Base-by-base conservation (phyloP, 2,888 invertebrate genomes). In the Crossocerus cetratus region DNA sequence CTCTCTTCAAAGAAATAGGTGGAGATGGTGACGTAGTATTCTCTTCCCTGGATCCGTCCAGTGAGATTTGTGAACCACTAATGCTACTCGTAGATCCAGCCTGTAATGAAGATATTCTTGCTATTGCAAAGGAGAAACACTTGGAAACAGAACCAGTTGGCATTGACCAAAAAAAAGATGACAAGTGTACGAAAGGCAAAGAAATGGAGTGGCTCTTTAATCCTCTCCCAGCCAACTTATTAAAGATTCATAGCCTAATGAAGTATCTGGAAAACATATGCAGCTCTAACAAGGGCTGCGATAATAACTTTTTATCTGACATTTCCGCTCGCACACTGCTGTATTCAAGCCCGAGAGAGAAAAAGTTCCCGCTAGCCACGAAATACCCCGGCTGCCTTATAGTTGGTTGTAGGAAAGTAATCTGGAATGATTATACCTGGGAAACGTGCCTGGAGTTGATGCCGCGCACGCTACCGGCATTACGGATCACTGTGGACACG, bases 401-500 rank as follows among this genome's bases (percentile, higher is more conserved):
- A n/a, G 32, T 32, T 32, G 11, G 32, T 2, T 32, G 32, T 32
- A 11, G 32, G 32, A 32, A 32, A 32, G 32, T 8, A 32, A 2
- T 22, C 3, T 59, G n/a, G 55, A 44, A 56, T 32, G 1, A 54
- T 32, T 74, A 83, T 83, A 90, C 90, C 88, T 89, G 87, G 16
- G 89, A 89, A 60, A 87, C 78, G 78, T 89, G 89, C 75, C 81
- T 88, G 55, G 88, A 86, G 70, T 86, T 90, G 20, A 89, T 88
- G 58, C 82, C 81, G 2, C 89, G 86, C 43, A 88, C 86, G 42
- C 80, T 88, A 55, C 88, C 89, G 69, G 87, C 87, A 69, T 88
- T 90, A 78, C 86, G 84, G 44, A 90, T 85, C 58, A 89, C 88
- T 18, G 89, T 91, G 80, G 93, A 92, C 58, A 96, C 92, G 90